Percentiles rank a stretch among this genome's conserved stretches.
Evolutionary conservation across 2,888 invertebrate species (phyloP).

Genomic region (Pollenia amentaria): DNA sequence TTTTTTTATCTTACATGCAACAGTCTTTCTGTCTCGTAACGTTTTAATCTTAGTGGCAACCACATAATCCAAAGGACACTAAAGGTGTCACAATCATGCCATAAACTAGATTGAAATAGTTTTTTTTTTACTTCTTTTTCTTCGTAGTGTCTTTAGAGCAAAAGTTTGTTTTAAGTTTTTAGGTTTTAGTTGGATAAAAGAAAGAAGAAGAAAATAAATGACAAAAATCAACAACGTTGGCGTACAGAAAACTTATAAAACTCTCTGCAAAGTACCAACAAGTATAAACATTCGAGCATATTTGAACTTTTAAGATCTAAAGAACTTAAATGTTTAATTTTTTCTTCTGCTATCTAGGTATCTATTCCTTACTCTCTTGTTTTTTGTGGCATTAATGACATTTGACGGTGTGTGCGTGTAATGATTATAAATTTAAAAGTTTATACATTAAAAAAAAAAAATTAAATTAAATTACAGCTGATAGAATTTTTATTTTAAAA

Average conservation of each 20-base stretch:
- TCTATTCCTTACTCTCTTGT: neutral
- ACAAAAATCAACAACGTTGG: conserved; percentile 35
- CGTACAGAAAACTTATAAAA: conserved; percentile 50
- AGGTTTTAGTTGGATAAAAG: conserved; percentile 16
- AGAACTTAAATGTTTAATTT: conserved; percentile 36
- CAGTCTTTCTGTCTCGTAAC: conserved; percentile 45
- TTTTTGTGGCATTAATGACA: conserved; percentile 39
- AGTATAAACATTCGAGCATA: conserved; percentile 61
- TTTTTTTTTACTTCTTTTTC: conserved; percentile 35
- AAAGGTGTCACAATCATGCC: conserved; percentile 67
- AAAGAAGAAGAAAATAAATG: conserved; percentile 19
- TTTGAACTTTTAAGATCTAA: conserved; percentile 59
- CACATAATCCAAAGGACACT: conserved; percentile 58
- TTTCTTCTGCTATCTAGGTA: neutral
- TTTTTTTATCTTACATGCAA: conserved; percentile 53
- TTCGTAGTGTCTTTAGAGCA: conserved; percentile 32
- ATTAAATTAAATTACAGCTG: neutral
- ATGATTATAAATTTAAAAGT: conserved; percentile 47
- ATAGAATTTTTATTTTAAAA: conserved; percentile 2
- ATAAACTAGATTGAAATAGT: conserved; percentile 55
- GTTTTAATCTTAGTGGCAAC: conserved; percentile 42
- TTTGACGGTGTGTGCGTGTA: neutral
- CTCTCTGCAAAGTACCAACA: conserved; percentile 25
- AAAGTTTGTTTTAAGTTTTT: conserved; percentile 54
- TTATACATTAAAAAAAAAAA: conserved; percentile 7